Conservation (phyloP, 2,113 vertebrate genomes). For the Scomber colias region DNA sequence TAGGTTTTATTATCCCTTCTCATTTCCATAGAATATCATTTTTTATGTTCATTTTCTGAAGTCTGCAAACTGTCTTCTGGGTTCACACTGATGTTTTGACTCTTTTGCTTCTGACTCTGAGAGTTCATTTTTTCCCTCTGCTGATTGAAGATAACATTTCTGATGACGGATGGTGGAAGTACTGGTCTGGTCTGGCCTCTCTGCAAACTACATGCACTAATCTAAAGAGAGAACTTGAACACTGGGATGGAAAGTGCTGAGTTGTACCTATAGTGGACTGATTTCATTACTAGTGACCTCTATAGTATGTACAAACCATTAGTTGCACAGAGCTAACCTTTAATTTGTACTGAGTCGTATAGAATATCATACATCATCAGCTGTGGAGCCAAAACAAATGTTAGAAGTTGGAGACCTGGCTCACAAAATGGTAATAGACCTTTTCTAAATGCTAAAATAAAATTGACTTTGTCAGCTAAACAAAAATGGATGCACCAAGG, state of each 20-base stretch:
- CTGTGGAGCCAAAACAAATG: neutral
- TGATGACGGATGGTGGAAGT: conserved; percentile 1
- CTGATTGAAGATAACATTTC: neutral
- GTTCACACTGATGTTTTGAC: neutral
- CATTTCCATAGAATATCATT: neutral
- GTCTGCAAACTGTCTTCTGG: neutral
- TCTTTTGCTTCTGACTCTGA: conserved; percentile 1
- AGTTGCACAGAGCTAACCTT: neutral
- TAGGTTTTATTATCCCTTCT: neutral
- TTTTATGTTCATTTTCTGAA: neutral
- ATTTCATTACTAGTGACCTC: conserved; percentile 34
- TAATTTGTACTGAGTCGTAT: conserved; percentile 17
- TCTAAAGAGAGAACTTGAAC: conserved; percentile 22
- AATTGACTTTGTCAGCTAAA: neutral
- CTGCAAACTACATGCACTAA: conserved; percentile 6
- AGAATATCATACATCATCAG: conserved; percentile 2
- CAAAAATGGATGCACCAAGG: neutral
- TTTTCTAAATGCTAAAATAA: no score
- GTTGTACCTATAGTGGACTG: neutral
- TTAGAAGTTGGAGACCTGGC: neutral
- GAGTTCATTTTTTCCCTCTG: neutral
- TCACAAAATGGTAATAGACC: neutral
- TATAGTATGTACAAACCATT: conserved; percentile 24
- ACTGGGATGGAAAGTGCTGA: conserved; percentile 37
- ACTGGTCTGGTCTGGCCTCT: neutral